Base-by-base conservation (phyloP, 2,797 vertebrate species). In the Hylomyscus alleni region DNA sequence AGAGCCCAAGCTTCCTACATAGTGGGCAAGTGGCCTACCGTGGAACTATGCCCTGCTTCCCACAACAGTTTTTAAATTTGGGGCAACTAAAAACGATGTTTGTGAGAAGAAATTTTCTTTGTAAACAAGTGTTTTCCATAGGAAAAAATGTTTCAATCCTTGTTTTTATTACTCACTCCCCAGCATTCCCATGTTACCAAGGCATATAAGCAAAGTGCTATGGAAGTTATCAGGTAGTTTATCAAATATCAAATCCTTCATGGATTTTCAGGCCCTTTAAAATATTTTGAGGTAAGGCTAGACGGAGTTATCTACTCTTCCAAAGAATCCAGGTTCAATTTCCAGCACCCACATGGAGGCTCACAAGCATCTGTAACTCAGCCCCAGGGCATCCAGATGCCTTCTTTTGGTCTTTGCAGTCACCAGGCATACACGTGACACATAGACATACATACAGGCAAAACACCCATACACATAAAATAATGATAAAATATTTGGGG, bases 71-170 rank as follows among this genome's bases (percentile, higher is more conserved):
- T 58, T 67, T 47, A 88, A 84, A 81, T 37, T 94, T 93, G 29
- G 15, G 34, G 12, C 84, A 95, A 90, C 82, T 90, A 87, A 84
- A 72, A 72, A 69, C 40, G 78, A 52, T 58, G 5, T 91, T 93
- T 92, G 34, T 29, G 88, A 95, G 31, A 84, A 88, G 73, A 93
- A 93, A 86, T 87, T 40, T 81, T 94, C 40, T 95, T 94, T 95
- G n/a, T 83, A 95, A 93, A 86, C 78, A 52, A 50, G 31, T 44
- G 50, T 85, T 86, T 94, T 83, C 37, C 73, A 69, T 9, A 90
- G 73, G 78, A 26, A 89, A 89, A 92, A 83, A 89, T n/a, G 10
- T 1, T 75, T 89, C 44, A 34, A 60, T 29, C 1, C 17, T 40
- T 73, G 31, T 85, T 54, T 58, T 72, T 56, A 31, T 19, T n/a